Base-by-base conservation (phyloP, 2,113 vertebrate species). In the Galemys pyrenaicus region DNA sequence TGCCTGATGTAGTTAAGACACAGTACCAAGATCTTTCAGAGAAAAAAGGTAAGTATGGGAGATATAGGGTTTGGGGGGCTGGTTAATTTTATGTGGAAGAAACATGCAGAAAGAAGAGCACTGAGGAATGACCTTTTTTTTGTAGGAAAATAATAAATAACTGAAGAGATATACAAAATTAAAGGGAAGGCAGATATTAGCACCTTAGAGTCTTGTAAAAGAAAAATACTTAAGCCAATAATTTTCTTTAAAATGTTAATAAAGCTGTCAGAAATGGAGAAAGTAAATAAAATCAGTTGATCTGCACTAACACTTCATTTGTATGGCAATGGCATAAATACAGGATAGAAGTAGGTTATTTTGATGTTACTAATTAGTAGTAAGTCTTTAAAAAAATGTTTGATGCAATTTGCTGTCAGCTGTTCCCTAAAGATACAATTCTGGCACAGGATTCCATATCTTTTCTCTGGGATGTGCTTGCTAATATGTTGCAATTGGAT, bases 341-440 rank as follows among this genome's bases (percentile, higher is more conserved):
- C 67, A 91, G 9, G 1, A 80, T 86, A 82, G 22, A 89, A 78
- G 77, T 19, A 93, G 87, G 32, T 28, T 2, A 46, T 74, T 60
- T 94, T 80, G 83, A 60, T 89, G 67, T 46, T 68, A 84, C 89
- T 94, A 94, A 78, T 90, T 92, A 89, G 22, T 6, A 90, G 7
- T 3, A 64, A 70, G 32, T 3, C 41, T 92, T 77, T 49, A 12
- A 90, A 92, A 46, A 62, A 94, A 73, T 13, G 75, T 96, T 93
- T 87, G 44, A 91, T 49, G 79, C 83, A 44, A 92, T 90, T 58
- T 73, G 4, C 39, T 84, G 28, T 70, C 75, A 80, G 56, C 20
- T 78, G 35, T 91, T 96, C 89, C 75, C 94, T 62, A 20, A 91
- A 93, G 70, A 95, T 84, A 10, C 17, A 6, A 17, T 92, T 80